Percentiles rank a stretch among this genome's conserved stretches.
These are phyloP conservation scores for Macquaria ambigua DNA, from an alignment of 2,113 vertebrate genomes.

Conservation along the genomic window DNA sequence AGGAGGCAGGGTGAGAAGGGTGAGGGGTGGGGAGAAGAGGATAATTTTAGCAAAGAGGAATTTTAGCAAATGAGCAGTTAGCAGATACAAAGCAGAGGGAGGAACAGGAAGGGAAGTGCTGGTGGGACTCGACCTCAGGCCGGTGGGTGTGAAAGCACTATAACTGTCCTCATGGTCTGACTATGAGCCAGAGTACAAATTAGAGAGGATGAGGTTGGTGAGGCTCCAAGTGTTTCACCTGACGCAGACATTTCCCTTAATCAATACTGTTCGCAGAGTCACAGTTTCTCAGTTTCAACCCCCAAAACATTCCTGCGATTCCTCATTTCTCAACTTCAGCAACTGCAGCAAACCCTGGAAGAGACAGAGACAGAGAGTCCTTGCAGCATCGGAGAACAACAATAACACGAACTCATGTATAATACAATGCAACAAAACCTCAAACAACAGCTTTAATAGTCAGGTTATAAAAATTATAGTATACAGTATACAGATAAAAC, in stretches of 20 bases:
- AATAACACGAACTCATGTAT: conserved; percentile 21
- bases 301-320: conserved; percentile 34
- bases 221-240: conserved; percentile 61
- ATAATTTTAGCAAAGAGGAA: conserved; percentile 27
- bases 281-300: conserved; percentile 46
- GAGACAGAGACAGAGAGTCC: conserved; percentile 17
- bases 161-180: conserved; percentile 39
- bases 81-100: conserved; percentile 10
- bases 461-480: background rate
- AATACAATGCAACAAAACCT: background rate
- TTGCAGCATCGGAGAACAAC: background rate
- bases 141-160: conserved; percentile 38
- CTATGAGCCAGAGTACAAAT: conserved; percentile 64
- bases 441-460: background rate
- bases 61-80: conserved; percentile 12
- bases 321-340: conserved; percentile 48
- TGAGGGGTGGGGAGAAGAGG: conserved; percentile 9
- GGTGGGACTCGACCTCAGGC: conserved; percentile 6
- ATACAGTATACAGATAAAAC: background rate
- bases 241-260: conserved; percentile 65
- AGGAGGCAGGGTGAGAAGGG: background rate
- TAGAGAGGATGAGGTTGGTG: conserved; percentile 65
- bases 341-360: conserved; percentile 35
- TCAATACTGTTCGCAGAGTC: conserved; percentile 45
- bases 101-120: background rate